A percentile compares a stretch with the other conserved stretches of the same genome.
Evolutionary conservation across 2,797 vertebrate genomes (phyloP).

Genomic region (Microhierax caerulescens): DNA sequence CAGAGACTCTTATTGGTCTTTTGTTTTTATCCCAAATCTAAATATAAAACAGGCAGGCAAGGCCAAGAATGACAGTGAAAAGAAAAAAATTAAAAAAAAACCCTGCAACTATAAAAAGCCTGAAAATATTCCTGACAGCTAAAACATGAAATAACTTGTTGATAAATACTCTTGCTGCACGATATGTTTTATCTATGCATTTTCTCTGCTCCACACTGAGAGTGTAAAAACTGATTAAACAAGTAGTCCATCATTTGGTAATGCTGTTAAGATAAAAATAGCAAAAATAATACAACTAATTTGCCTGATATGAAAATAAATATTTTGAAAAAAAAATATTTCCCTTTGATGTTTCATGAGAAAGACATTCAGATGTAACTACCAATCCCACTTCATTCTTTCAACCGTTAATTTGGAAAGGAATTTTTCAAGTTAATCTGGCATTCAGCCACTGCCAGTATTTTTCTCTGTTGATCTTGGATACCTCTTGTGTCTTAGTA

Average conservation of each 20-base stretch:
- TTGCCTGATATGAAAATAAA: neutral
- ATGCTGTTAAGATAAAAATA: neutral
- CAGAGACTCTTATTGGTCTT: neutral
- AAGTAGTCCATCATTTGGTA: neutral
- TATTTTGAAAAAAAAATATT: neutral
- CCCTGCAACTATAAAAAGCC: neutral
- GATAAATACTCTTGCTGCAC: neutral
- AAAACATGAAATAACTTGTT: constrained; percentile 1
- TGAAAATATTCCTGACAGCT: neutral
- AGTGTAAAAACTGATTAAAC: neutral
- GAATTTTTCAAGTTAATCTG: neutral
- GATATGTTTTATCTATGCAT: neutral
- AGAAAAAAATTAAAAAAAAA: no score
- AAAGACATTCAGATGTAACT: neutral
- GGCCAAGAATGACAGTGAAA: neutral
- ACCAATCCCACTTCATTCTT: neutral
- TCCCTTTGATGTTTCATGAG: neutral
- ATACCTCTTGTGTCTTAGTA: neutral
- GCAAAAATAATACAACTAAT: neutral
- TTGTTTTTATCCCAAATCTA: neutral
- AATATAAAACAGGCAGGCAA: neutral
- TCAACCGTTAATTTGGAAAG: neutral
- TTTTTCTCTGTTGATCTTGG: neutral
- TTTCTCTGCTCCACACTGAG: neutral
- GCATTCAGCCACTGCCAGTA: accelerated